These are phyloP conservation scores for Spongilla lacustris DNA, from an alignment of 37 sponge, comb jelly and placozoan species.

Conservation along the genomic window DNA sequence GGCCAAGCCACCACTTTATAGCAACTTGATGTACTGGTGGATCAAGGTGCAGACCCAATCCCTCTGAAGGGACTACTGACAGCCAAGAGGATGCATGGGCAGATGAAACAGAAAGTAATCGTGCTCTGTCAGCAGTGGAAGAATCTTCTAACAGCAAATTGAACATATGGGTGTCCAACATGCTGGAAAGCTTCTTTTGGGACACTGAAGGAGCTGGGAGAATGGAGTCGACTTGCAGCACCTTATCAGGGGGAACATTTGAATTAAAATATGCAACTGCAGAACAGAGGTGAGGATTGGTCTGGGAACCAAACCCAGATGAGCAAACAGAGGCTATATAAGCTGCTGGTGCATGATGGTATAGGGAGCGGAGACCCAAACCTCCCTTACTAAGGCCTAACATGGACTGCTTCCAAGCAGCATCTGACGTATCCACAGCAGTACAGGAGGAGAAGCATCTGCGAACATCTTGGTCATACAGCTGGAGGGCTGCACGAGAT, in stretches of 20 bases:
- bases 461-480: not conserved
- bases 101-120: not conserved
- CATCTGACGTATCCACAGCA: not conserved
- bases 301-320: not conserved
- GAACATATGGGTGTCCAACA: conserved; percentile 1
- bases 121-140: not conserved
- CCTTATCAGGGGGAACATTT: not conserved
- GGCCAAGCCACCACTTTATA: conserved; percentile 1
- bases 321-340: conserved; percentile 1
- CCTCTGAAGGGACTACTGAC: not conserved
- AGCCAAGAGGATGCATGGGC: not conserved
- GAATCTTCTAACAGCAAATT: not conserved
- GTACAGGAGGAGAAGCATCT: not conserved
- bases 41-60: not conserved
- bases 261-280: not conserved
- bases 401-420: not conserved
- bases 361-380: not conserved
- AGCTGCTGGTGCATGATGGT: not conserved
- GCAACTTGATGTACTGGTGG: not conserved
- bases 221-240: not conserved
- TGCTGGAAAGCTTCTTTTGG: not conserved
- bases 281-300: not conserved
- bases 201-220: not conserved
- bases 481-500: not conserved
- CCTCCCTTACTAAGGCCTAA: not conserved